Evolutionary conservation across 2,113 vertebrate species (phyloP).

Genomic region (Psephotus haematonotus): DNA sequence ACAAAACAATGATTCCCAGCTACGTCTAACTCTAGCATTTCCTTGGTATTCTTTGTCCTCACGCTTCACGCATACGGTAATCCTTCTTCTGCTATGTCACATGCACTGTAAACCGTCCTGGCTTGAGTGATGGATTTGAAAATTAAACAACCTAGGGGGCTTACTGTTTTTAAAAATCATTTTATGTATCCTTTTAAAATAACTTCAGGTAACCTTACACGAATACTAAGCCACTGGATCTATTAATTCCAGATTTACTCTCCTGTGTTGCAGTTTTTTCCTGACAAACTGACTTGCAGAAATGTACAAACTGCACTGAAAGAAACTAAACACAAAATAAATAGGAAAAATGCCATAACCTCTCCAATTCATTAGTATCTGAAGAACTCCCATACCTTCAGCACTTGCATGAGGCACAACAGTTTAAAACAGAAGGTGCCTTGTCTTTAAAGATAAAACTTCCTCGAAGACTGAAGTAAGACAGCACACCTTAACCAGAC

Average conservation of each 20-base stretch:
- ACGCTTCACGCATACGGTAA: conserved; percentile 30
- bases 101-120: conserved; percentile 16
- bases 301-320: background rate
- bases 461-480: background rate
- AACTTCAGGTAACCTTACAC: conserved; percentile 4
- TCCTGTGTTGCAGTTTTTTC: background rate
- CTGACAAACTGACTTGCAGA: conserved; percentile 18
- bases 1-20: background rate
- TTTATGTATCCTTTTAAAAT: conserved; percentile 59
- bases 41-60: conserved; percentile 20
- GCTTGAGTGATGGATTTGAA: conserved; percentile 57
- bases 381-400: background rate
- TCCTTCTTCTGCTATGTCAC: conserved; percentile 47
- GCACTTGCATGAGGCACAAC: background rate
- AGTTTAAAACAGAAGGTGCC: background rate
- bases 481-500: background rate
- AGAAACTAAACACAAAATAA: background rate
- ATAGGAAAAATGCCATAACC: background rate
- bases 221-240: conserved; percentile 26
- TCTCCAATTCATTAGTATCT: background rate
- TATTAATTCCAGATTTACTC: conserved; percentile 25
- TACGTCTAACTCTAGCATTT: conserved; percentile 26
- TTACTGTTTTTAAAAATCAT: conserved; percentile 54
- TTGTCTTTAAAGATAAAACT: background rate
- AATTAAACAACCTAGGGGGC: conserved; percentile 60